Evolutionary conservation across 2,888 invertebrate species (phyloP), one percentile per base, ranked within the genome.

Genomic region (Ametastegia equiseti): DNA sequence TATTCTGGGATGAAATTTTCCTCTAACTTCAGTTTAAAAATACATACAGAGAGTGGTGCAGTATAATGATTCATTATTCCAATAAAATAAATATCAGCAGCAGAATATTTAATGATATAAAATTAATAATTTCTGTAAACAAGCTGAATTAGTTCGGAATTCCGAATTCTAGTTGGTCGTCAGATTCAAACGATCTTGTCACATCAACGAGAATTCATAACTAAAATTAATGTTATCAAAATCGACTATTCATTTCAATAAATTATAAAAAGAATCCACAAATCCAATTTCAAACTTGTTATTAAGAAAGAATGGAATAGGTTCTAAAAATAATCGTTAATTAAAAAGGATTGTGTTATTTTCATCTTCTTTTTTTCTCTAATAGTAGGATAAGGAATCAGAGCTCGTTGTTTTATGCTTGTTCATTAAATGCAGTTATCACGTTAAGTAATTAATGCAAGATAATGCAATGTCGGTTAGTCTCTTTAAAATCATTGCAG

Each of bases 361-460:
- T 57, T 78, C n/a, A n/a, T n/a, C 30, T 5, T 39, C 2, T 42
- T 42, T 42, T 42, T 42, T 1, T 81, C 81, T 81, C 71, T 57
- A 78, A 82, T 79, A 45, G n/a, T 80, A 81, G 65, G 57, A 81
- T 57, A 71, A 80, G 39, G n/a, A n/a, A n/a, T 47, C 30, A 60
- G 54, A 79, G 71, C 11, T 63, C 54, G 45, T 81, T 83, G n/a
- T n/a, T 60, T 84, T 82, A 83, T 81, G 85, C 82, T 88, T 89
- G 87, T 89, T 89, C 91, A 89, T 86, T 90, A 87, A 81, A 86
- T 88, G 88, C 87, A 86, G 85, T 83, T 83, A 88, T 42, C 78
- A 88, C 88, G 88, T 89, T 88, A 82, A 81, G 78, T 39, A 78
- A 63, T 82, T 84, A 82, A 82, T 83, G 65, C 65, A 73, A 83